These are phyloP conservation scores for Cirrhinus mrigala DNA, from an alignment of 2,797 vertebrate genomes.

Conservation along the genomic window DNA sequence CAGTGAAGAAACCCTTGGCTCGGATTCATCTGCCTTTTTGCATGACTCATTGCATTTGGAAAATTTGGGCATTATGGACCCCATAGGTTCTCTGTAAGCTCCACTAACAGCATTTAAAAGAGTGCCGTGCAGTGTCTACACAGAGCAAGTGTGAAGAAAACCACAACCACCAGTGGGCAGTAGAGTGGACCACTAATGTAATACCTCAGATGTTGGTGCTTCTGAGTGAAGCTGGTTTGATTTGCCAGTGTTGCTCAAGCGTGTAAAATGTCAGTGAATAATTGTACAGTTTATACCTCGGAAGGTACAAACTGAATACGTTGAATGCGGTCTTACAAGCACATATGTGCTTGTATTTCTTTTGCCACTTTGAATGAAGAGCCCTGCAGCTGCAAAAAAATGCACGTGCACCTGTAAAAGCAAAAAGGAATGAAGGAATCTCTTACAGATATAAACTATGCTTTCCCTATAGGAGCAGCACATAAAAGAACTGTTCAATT, in stretches of 20 bases:
- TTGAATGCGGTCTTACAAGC: not conserved
- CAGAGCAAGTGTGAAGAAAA: slow-evolving; percentile 18
- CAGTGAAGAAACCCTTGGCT: not conserved
- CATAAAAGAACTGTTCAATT: slow-evolving; percentile 14
- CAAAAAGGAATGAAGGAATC: slow-evolving; percentile 35
- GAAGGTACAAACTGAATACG: slow-evolving; percentile 39
- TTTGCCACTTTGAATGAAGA: slow-evolving; percentile 12
- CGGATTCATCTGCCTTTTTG: not conserved
- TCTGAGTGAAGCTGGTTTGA: not conserved
- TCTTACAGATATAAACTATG: slow-evolving; percentile 1
- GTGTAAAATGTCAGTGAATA: slow-evolving; percentile 59
- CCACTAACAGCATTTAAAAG: not conserved
- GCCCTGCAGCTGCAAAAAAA: slow-evolving; percentile 8
- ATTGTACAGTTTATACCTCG: slow-evolving; percentile 59
- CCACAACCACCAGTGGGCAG: slow-evolving; percentile 72
- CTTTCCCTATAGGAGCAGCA: slow-evolving; percentile 9
- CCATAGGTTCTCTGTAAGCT: not conserved
- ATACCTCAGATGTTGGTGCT: slow-evolving; percentile 6
- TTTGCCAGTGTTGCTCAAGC: slow-evolving; percentile 42
- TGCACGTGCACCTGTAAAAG: slow-evolving; percentile 23
- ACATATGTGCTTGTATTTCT: slow-evolving; percentile 17
- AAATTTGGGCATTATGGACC: not conserved
- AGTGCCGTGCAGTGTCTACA: not conserved
- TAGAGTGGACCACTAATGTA: slow-evolving; percentile 50
- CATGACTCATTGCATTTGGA: slow-evolving; percentile 14